Evolutionary conservation across 2,888 invertebrate species (phyloP).

Genomic region (Rhagium mordax): DNA sequence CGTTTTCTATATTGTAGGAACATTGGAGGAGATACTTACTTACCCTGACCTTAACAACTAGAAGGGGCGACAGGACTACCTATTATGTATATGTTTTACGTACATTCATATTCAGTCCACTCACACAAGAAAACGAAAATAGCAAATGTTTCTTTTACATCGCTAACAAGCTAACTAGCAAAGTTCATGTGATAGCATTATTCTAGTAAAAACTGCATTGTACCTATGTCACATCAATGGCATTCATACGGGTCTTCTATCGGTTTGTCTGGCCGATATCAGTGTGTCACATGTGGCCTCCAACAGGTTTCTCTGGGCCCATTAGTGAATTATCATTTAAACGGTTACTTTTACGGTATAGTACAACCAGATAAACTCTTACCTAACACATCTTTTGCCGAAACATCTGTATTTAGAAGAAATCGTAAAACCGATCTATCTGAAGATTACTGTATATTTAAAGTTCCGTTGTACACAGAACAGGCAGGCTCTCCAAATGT

Average conservation of each 20-base stretch:
- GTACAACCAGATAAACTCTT: slow-evolving; percentile 2
- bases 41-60: too few species aligned
- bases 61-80: too few species aligned
- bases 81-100: too few species aligned
- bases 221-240: not conserved
- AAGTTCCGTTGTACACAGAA: slow-evolving; percentile 23
- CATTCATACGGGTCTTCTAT: not conserved
- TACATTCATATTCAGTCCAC: too few species aligned
- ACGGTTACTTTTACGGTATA: slow-evolving; percentile 37
- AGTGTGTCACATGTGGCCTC: slow-evolving; percentile 17
- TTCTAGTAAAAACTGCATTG: not conserved
- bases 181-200: not conserved
- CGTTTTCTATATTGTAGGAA: too few species aligned
- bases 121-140: too few species aligned
- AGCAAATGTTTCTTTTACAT: too few species aligned
- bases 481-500: not conserved
- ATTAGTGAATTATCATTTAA: slow-evolving; percentile 21
- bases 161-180: too few species aligned
- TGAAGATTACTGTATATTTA: slow-evolving; percentile 21
- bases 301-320: not conserved
- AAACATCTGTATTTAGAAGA: slow-evolving; percentile 25
- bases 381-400: slow-evolving; percentile 14
- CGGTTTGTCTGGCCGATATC: slow-evolving; percentile 1
- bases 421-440: slow-evolving; percentile 24
- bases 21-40: too few species aligned